A percentile compares a stretch with the other conserved stretches of the same genome.
Evolutionary conservation across 2,797 vertebrate genomes (phyloP).

Genomic region (Sebastes taczanowskii): DNA sequence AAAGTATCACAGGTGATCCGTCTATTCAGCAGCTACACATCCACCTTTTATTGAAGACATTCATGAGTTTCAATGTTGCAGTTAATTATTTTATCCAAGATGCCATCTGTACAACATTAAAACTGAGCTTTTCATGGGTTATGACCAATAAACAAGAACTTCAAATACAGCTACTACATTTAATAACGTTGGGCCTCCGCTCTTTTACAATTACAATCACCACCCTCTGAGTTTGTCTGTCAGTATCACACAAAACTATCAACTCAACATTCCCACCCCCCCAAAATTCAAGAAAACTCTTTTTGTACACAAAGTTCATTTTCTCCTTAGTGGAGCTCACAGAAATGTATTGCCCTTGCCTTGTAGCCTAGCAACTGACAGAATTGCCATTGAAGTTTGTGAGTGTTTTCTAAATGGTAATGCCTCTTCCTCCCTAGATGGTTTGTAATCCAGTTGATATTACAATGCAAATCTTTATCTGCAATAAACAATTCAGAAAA

Average conservation of each 20-base stretch:
- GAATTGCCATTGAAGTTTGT: constrained; percentile 67
- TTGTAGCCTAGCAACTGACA: constrained; percentile 77
- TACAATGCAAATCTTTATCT: constrained; percentile 68
- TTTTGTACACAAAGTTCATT: constrained; percentile 63
- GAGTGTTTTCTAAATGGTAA: constrained; percentile 68
- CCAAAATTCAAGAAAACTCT: constrained; percentile 11
- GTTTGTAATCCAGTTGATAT: constrained; percentile 68
- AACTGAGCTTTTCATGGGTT: background rate
- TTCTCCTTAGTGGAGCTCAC: constrained; percentile 47
- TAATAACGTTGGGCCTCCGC: background rate
- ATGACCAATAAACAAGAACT: background rate
- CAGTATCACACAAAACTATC: constrained; percentile 22
- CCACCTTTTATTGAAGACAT: constrained; percentile 11
- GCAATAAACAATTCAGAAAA: constrained; percentile 69
- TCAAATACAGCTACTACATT: background rate
- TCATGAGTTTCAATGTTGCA: constrained; percentile 10
- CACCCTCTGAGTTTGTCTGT: constrained; percentile 25
- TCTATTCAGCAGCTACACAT: background rate
- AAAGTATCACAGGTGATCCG: background rate
- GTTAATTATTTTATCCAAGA: constrained; percentile 14
- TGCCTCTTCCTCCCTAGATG: constrained; percentile 51
- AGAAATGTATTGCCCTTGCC: constrained; percentile 63
- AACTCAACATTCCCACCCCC: background rate
- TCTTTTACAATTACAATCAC: constrained; percentile 3
- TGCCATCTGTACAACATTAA: background rate